Evolutionary conservation across 2,797 vertebrate species (phyloP), one percentile per base, ranked within the genome.

Genomic region (Galaxias olidus): DNA sequence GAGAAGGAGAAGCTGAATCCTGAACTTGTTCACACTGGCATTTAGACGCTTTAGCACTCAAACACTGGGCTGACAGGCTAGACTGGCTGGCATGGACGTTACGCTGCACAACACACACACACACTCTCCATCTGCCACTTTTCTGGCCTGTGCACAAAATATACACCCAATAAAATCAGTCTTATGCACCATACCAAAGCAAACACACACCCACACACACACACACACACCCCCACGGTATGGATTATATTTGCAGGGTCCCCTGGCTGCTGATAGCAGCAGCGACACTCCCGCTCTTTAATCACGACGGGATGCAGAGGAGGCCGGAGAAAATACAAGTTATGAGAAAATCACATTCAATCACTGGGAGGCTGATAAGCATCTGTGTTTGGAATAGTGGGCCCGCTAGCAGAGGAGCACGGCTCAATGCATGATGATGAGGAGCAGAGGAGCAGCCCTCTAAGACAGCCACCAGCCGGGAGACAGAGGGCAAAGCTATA

Each of bases 11-110:
- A 68, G 8, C 12, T 84, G 68, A 84, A 83, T 77, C 63, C 69
- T 81, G 53, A 79, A 75, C 70, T 84, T 81, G 69, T 83, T 79
- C 65, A 80, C 74, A 79, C 79, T 84, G 77, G 77, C 81, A 76
- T 83, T 85, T 78, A 74, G 64, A 66, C 67, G 67, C 52, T 80
- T 85, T 79, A 69, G 79, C 81, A 74, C 84, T 82, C 75, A 78
- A 59, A 72, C 51, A 54, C 68, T 45, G 19, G 69, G 70, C 70
- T 78, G 83, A 84, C 64, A 68, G 76, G 7, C 65, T 68, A 77
- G 66, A 84, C 64, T 69, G 76, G 7, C 65, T 68, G 78, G 66
- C 59, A 59, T 61, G 63, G 18, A 19, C 49, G 70, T 67, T 81
- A 80, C 74, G 78, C 75, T 71, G 68, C 46, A 76, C 69, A 66